Percentiles rank a stretch among this genome's conserved stretches.
Conservation (phyloP, 2,113 vertebrate genomes). For the Oncorhynchus masou region DNA sequence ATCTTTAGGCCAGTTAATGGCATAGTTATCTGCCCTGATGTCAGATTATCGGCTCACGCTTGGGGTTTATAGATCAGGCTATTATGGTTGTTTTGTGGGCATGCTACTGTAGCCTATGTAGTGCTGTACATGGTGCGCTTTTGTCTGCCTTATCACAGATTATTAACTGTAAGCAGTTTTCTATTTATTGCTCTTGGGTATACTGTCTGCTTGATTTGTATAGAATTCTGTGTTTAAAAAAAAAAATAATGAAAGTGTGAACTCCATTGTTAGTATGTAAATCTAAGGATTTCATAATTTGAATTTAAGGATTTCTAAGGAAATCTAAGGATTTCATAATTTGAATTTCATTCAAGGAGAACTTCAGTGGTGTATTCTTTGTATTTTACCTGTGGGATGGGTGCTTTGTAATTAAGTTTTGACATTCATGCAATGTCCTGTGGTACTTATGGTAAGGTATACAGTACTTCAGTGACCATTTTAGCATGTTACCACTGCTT, state of each 20-base stretch:
- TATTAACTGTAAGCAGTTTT: constrained; percentile 5
- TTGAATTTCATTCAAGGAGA: constrained; percentile 9
- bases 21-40: not conserved
- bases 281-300: constrained; percentile 2
- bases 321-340: no score
- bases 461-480: no score
- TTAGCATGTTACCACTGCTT: no score
- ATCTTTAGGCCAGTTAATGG: not conserved
- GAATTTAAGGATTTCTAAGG: no score
- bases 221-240: constrained; percentile 29
- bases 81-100: no score
- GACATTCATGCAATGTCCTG: not conserved
- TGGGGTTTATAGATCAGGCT: no score
- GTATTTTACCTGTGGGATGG: constrained; percentile 9
- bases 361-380: constrained; percentile 1
- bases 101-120: not conserved
- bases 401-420: not conserved
- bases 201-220: constrained; percentile 37
- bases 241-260: not conserved
- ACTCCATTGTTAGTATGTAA: constrained; percentile 28
- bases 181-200: constrained; percentile 49
- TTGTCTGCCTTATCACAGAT: constrained; percentile 7
- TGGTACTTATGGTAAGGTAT: no score
- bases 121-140: not conserved
- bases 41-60: not conserved